Base-by-base conservation (phyloP, 2,888 invertebrate genomes). In the Diaphora mendica region DNA sequence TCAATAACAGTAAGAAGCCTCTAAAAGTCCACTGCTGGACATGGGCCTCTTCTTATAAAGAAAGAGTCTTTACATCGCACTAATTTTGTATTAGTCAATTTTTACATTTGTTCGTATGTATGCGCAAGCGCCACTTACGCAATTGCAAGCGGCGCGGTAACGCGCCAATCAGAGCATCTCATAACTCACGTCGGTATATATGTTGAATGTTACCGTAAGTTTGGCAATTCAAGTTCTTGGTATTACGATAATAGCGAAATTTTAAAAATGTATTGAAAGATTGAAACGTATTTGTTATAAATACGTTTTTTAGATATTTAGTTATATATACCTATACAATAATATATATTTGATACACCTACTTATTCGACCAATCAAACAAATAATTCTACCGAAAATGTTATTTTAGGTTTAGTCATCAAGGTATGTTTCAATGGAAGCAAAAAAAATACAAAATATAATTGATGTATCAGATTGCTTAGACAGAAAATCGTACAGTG, bases 121-220 rank as follows among this genome's bases (percentile, higher is more conserved):
- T 85, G 88, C 84, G 86, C 89, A 87, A 85, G 85, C 85, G 84
- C 82, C 79, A 74, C 82, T 90, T 89, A 80, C 86, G 87, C 87
- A 89, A 91, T 80, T 79, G 68, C 84, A 75, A 64, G 73, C 77
- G 68, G 85, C 84, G 87, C 84, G 87, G 88, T 85, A 88, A 87
- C 86, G 89, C 86, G 89, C 88, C 87, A 94, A 94, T 92, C 92
- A 93, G 93, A 94, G 93, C 93, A 91, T 91, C 90, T 88, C 92
- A 82, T 55, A 85, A 86, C 82, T 81, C 77, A 81, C 86, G 81
- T 79, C 79, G 77, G 78, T 80, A 80, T 80, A 80, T 73, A 80
- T 79, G 80, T 70, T 82, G 82, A 75, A 76, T 69, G 75, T 80
- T 83, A 86, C 85, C 78, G 74, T 79, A 77, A 85, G 82, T 87